A percentile compares a stretch with the other conserved stretches of the same genome.
Evolutionary conservation across 2,113 vertebrate genomes (phyloP).

Genomic region (Stigmatopora nigra): DNA sequence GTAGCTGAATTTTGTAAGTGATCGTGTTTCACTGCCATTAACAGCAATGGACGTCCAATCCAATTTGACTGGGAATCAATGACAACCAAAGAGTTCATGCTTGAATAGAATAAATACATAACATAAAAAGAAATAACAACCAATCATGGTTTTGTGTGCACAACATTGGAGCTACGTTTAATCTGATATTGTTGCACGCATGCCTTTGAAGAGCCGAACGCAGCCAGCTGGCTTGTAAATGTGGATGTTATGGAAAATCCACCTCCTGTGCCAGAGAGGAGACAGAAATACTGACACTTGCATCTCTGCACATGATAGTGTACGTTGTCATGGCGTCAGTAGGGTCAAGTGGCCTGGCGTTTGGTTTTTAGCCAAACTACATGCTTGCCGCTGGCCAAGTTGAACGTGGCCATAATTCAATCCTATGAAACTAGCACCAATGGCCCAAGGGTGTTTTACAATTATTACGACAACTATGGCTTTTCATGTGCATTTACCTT

Average conservation of each 20-base stretch:
- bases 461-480: background rate
- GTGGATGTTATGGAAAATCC: slow-evolving; percentile 68
- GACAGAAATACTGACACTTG: slow-evolving; percentile 61
- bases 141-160: background rate
- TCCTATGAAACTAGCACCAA: slow-evolving; percentile 17
- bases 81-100: no score
- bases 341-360: slow-evolving; percentile 53
- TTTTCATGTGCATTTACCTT: background rate
- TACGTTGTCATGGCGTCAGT: slow-evolving; percentile 56
- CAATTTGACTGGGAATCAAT: no score
- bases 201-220: slow-evolving; percentile 42
- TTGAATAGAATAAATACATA: no score
- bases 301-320: slow-evolving; percentile 62
- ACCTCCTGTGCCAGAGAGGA: slow-evolving; percentile 55
- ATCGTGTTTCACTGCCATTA: no score
- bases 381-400: slow-evolving; percentile 37
- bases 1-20: no score
- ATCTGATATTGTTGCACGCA: slow-evolving; percentile 44
- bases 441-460: background rate
- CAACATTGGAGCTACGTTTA: background rate
- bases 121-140: no score
- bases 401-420: slow-evolving; percentile 43
- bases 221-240: slow-evolving; percentile 62
- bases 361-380: slow-evolving; percentile 55
- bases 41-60: no score